Evolutionary conservation across 2,888 invertebrate genomes (phyloP).

Genomic region (Drosophila mimica): DNA sequence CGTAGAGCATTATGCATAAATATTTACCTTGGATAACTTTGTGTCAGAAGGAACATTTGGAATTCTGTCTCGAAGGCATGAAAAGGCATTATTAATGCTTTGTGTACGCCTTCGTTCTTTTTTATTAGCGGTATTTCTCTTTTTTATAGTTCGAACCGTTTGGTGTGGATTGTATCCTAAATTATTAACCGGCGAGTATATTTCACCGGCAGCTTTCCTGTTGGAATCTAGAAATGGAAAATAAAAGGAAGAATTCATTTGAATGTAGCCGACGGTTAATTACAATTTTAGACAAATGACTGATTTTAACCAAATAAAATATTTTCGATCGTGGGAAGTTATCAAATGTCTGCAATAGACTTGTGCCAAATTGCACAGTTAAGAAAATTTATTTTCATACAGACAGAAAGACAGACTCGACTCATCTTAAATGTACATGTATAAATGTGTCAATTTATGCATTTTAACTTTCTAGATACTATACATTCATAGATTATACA

Average conservation of each 20-base stretch:
- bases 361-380: background rate
- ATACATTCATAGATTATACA: background rate
- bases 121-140: slow-evolving; percentile 96
- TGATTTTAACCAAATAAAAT: background rate
- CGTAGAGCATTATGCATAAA: background rate
- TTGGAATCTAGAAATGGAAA: slow-evolving; percentile 63
- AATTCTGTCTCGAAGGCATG: slow-evolving; percentile 95
- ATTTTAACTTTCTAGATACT: background rate
- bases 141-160: slow-evolving; percentile 87
- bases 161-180: slow-evolving; percentile 77
- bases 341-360: background rate
- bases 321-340: background rate
- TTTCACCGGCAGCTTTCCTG: slow-evolving; percentile 70
- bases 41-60: slow-evolving; percentile 98
- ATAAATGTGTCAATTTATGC: background rate
- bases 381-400: background rate
- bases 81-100: slow-evolving; percentile 97
- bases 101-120: slow-evolving; percentile 96
- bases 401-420: background rate
- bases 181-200: slow-evolving; percentile 68
- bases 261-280: background rate
- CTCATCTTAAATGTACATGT: background rate
- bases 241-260: background rate
- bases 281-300: background rate
- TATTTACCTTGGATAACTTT: slow-evolving; percentile 94